phyloP scores from a whole-genome alignment of 2,113 vertebrate species.

The Aplodontia rufa region DNA sequence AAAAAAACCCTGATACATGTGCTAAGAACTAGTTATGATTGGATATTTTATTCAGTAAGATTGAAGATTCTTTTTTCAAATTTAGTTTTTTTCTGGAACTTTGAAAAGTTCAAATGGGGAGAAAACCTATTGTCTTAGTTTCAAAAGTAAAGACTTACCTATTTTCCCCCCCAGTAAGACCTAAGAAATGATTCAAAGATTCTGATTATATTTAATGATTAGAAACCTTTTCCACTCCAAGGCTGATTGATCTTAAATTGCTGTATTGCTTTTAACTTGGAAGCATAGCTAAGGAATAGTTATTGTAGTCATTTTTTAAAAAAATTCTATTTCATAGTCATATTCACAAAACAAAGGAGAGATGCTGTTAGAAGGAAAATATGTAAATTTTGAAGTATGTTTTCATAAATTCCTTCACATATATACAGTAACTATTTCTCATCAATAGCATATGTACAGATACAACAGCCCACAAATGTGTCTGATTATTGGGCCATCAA shows the following conservation, averaged over 20 bases:
- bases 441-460: conserved; percentile 32
- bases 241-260: not conserved
- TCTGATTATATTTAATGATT: conserved; percentile 33
- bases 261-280: not conserved
- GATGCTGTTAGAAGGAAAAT: not conserved
- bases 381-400: not conserved
- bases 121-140: not conserved
- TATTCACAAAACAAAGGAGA: not conserved
- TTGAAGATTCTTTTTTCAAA: not conserved
- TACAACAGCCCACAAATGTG: conserved; percentile 42
- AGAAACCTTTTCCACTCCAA: conserved; percentile 14
- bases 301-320: not conserved
- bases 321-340: not conserved
- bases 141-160: not conserved
- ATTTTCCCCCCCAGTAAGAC: not conserved
- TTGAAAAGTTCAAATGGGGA: not conserved
- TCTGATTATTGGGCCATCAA: conserved; percentile 70
- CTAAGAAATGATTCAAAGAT: not conserved
- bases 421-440: not conserved
- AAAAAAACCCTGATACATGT: not conserved
- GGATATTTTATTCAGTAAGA: not conserved
- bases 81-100: not conserved
- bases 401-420: conserved; percentile 15
- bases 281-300: not conserved
- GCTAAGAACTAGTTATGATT: not conserved